Base-by-base conservation (phyloP, 2,888 invertebrate species). In the Drosophila nr. medialis region DNA sequence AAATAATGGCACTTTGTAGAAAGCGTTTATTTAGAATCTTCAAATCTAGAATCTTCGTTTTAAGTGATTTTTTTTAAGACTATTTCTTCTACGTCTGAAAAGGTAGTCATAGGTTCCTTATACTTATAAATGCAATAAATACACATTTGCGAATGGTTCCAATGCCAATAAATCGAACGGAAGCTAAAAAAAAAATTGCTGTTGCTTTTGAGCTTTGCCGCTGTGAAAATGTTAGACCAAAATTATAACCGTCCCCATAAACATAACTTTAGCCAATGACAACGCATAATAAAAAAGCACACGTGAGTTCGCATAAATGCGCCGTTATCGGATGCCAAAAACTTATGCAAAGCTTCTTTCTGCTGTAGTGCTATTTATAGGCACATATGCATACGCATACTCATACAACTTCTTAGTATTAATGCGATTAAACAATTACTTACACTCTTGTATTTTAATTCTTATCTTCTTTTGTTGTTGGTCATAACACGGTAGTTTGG, bases 171-270 rank as follows among this genome's bases (percentile, higher is more conserved):
- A 29, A 29, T 50, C 29, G 27, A n/a, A 11, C 50, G 54, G 36
- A 42, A 18, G 30, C n/a, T 29, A 34, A 29, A n/a, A n/a, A 10
- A 24, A 6, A 24, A 38, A 29, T 15, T 21, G 15, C 2, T 2
- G 10, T 38, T 34, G 3, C 30, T 32, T 72, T 72, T 48, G 51
- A 59, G 51, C 30, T 56, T 50, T 50, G 50, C 55, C 67, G 56
- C 50, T 67, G 38, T 18, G 36, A n/a, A 45, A 53, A 21, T 27
- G 3, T 49, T 38, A 58, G 5, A 11, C 49, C 15, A 32, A 21
- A 42, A 59, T 45, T 18, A 18, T 29, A 63, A 63, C n/a, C 27
- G 27, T 24, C 21, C 67, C 21, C 67, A 48, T 51, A 49, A 74
- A 56, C 38, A 48, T 45, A 21, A 34, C 36, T 40, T 55, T 38